Base-by-base conservation (phyloP, 2,888 invertebrate species). In the Panopea generosa region DNA sequence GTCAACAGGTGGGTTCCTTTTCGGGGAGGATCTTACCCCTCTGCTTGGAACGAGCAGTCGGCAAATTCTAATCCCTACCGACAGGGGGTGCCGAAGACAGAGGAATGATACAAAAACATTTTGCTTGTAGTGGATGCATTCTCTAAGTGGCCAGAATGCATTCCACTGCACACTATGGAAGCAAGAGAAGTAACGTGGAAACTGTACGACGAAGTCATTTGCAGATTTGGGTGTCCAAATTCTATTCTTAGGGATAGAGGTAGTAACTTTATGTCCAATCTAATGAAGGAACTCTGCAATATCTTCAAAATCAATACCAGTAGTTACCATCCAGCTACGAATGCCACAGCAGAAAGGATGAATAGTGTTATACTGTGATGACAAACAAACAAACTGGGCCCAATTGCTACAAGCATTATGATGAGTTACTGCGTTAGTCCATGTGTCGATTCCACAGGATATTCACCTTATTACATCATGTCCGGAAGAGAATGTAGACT, bases 401-500 rank as follows among this genome's bases (percentile, higher is more conserved):
- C 52, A 52, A 22, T 24, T 52, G 6, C 22, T 52, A 26, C 20
- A 2, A 52, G 52, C 4, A 52, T 52, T 22, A 52, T 52, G 52
- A 3, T 52, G 52, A 52, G 52, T 26, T 22, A 52, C 16, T 6
- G 52, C 4, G 52, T 52, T 24, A 24, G 24, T 52, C 52, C 52
- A 20, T 14, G 3, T 24, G 22, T 52, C 14, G 52, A 52, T 24
- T 9, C 52, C 9, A 52, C 52, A 52, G 52, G 52, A 33, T 60
- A 70, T 45, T 65, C 65, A 14, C 79, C 79, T 11, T 69, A 68
- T 27, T 69, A 65, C 53, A 61, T 77, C 9, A 22, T 79, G 69
- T 76, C 72, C 63, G 80, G 80, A 4, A 40, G 72, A 27, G 69
- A 76, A 45, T 63, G 62, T 27, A 20, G 63, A 11, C 27, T 80